These are phyloP conservation scores for Aporophyla lueneburgensis DNA, from an alignment of 2,888 invertebrate genomes.

Conservation along the genomic window DNA sequence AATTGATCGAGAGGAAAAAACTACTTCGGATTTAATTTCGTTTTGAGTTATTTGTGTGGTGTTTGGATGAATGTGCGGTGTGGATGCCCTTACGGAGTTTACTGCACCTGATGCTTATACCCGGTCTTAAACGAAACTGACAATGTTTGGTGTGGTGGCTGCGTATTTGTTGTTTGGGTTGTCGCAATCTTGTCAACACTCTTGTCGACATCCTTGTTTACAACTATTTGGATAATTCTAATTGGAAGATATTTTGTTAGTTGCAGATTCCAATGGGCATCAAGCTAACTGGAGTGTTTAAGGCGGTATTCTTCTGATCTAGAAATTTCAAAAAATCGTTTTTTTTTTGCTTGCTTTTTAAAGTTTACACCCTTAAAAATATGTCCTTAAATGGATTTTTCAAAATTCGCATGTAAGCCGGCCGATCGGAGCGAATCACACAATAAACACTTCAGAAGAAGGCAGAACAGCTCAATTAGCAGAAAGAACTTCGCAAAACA, in stretches of 20 bases:
- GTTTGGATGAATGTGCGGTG: constrained; percentile 33
- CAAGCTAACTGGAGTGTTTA: not conserved
- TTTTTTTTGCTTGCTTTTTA: too few species aligned
- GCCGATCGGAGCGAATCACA: too few species aligned
- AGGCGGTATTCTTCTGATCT: too few species aligned
- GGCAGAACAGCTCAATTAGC: too few species aligned
- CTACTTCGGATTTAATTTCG: constrained; percentile 40
- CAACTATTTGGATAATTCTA: constrained; percentile 5
- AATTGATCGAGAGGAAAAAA: constrained; percentile 55
- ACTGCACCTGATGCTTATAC: constrained; percentile 50
- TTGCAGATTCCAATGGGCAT: not conserved
- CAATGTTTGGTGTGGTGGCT: constrained; percentile 13
- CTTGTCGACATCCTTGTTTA: not conserved
- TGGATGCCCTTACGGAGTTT: not conserved
- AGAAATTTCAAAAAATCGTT: too few species aligned
- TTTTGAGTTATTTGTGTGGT: constrained; percentile 52
- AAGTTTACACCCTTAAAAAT: too few species aligned
- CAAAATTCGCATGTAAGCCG: too few species aligned
- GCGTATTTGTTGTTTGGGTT: not conserved
- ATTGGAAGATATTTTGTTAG: not conserved
- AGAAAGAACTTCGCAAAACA: too few species aligned
- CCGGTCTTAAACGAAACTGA: not conserved
- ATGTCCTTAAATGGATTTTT: too few species aligned
- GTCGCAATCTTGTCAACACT: not conserved
- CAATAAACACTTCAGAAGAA: too few species aligned